A percentile compares a stretch with the other conserved stretches of the same genome.
Conservation (phyloP, 2,888 invertebrate species). For the Petrolisthes cinctipes region DNA sequence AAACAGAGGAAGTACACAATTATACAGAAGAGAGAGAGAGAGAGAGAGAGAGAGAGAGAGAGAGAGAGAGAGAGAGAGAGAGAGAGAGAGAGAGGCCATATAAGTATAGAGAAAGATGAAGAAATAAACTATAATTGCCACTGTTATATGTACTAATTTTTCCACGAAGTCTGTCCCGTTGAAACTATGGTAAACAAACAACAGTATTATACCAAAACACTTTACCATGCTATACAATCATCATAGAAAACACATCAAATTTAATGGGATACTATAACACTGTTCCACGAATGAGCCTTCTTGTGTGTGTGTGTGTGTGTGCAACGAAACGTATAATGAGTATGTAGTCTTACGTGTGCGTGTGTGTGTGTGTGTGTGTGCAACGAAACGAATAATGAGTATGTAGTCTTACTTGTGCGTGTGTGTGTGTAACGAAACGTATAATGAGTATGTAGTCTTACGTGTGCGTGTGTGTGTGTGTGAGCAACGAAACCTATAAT, state of each 20-base stretch:
- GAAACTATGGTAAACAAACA: neutral
- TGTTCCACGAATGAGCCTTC: neutral
- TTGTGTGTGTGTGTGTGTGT: slow-evolving; percentile 1
- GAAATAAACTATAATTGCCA: neutral
- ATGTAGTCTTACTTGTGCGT: neutral
- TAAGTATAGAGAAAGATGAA: neutral
- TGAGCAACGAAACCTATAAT: neutral
- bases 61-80: neutral
- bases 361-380: neutral
- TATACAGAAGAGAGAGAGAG: neutral
- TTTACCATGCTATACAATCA: neutral
- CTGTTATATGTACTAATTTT: too few relatives aligned
- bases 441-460: neutral
- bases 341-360: neutral
- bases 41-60: neutral
- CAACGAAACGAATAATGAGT: neutral
- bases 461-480: neutral
- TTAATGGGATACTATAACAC: neutral
- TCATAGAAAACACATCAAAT: neutral
- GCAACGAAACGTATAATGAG: neutral
- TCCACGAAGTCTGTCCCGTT: neutral
- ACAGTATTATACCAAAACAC: neutral
- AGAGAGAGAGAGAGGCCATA: neutral
- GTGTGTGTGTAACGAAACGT: neutral
- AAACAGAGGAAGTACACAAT: too few relatives aligned